A percentile compares a stretch with the other conserved stretches of the same genome.
Conservation (phyloP, 2,113 vertebrate species). For the Ciconia maguari region DNA sequence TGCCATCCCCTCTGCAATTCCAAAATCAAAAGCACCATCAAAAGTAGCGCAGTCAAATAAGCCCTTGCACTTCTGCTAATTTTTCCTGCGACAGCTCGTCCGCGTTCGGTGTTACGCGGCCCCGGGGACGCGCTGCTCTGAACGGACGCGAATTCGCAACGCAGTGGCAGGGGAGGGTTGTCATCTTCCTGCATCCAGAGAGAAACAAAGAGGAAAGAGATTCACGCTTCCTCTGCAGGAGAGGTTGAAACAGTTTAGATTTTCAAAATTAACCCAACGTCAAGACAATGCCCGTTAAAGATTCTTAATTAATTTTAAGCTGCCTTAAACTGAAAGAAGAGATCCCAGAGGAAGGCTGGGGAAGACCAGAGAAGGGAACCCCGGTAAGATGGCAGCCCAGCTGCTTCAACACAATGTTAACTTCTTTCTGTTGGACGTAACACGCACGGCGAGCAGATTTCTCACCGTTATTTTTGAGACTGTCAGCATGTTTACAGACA, state of each 20-base stretch:
- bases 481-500: not conserved
- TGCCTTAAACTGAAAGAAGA: not conserved
- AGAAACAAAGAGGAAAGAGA: not conserved
- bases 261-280: not conserved
- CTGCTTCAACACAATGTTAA: not conserved
- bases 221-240: not conserved
- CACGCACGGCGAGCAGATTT: fast-evolving
- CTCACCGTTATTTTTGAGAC: not conserved
- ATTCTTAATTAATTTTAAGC: not conserved
- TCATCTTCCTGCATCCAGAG: not conserved
- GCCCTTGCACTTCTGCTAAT: not conserved
- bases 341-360: not conserved
- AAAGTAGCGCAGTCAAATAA: not conserved
- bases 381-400: not conserved
- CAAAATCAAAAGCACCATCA: not conserved
- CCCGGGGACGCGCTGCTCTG: fast-evolving
- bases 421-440: not conserved
- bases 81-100: too few relatives aligned
- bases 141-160: fast-evolving
- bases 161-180: not conserved
- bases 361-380: not conserved
- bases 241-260: not conserved
- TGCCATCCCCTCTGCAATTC: not conserved
- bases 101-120: fast-evolving
- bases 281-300: fast-evolving